A percentile compares a stretch with the other conserved stretches of the same genome.
Conservation (phyloP, 2,113 vertebrate species). For the Thermophis baileyi region DNA sequence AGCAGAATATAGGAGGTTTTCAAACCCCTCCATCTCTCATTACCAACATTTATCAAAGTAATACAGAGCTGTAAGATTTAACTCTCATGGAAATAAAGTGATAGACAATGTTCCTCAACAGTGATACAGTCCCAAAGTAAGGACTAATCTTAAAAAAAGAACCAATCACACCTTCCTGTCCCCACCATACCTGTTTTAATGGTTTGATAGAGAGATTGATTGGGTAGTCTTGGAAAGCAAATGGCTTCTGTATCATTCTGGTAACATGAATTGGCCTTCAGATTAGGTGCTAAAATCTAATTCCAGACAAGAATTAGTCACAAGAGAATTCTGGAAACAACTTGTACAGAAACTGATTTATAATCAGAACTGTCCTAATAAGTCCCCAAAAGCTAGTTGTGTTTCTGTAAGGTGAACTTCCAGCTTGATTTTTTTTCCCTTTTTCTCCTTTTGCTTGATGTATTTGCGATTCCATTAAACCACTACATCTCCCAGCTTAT, state of each 20-base stretch:
- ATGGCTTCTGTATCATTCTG: background rate
- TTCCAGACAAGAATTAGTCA: background rate
- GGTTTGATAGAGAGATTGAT: background rate
- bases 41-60: background rate
- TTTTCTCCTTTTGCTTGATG: background rate
- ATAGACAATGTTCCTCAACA: background rate
- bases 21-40: background rate
- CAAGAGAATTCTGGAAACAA: background rate
- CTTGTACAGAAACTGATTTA: constrained; percentile 2
- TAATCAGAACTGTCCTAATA: background rate
- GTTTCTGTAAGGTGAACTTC: background rate
- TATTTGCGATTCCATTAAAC: background rate
- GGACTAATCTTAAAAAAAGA: too few relatives aligned
- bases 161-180: background rate
- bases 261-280: background rate
- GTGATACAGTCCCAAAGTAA: background rate
- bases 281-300: background rate
- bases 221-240: background rate
- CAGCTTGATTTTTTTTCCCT: background rate
- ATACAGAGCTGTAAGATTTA: background rate
- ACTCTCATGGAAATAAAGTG: background rate
- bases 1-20: background rate
- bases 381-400: background rate
- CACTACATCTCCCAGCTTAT: background rate
- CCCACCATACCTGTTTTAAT: background rate